phyloP scores from a whole-genome alignment of 2,113 vertebrate species.

The Perca fluviatilis region DNA sequence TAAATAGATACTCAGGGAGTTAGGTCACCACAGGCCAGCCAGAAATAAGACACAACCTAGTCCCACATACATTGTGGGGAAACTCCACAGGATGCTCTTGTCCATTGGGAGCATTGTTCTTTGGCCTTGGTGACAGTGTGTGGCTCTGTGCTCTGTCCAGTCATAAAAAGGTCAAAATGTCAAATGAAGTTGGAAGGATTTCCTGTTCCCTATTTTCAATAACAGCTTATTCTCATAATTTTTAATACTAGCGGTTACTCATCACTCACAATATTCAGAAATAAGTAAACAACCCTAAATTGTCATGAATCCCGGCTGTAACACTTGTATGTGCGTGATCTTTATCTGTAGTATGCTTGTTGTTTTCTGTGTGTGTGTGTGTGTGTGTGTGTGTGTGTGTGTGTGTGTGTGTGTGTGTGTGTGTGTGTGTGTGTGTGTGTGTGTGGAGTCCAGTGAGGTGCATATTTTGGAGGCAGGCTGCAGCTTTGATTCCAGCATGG shows the following conservation, averaged over 20 bases:
- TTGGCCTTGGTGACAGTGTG: background rate
- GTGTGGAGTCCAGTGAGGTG: too few species aligned
- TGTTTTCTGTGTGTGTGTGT: too few species aligned
- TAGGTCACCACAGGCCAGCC: too few species aligned
- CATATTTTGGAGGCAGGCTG: too few species aligned
- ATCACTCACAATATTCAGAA: background rate
- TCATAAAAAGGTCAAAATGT: background rate
- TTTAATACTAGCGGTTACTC: background rate
- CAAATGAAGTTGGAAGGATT: background rate
- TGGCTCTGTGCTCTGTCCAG: background rate
- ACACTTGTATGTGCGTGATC: too few species aligned
- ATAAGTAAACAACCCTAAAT: background rate
- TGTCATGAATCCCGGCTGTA: too few species aligned
- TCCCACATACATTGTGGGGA: constrained; percentile 1
- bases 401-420: too few species aligned
- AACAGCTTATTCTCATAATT: background rate
- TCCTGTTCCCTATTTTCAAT: constrained; percentile 11
- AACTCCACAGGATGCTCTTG: background rate
- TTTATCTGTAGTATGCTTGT: too few species aligned
- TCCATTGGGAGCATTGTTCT: background rate
- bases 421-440: too few species aligned
- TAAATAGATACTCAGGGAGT: background rate
- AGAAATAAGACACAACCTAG: background rate
- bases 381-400: too few species aligned
- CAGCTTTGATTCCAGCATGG: too few species aligned